Percentiles rank a stretch among this genome's conserved stretches.
Evolutionary conservation across 2,797 vertebrate genomes (phyloP).

Genomic region (Darevskia mixta): DNA sequence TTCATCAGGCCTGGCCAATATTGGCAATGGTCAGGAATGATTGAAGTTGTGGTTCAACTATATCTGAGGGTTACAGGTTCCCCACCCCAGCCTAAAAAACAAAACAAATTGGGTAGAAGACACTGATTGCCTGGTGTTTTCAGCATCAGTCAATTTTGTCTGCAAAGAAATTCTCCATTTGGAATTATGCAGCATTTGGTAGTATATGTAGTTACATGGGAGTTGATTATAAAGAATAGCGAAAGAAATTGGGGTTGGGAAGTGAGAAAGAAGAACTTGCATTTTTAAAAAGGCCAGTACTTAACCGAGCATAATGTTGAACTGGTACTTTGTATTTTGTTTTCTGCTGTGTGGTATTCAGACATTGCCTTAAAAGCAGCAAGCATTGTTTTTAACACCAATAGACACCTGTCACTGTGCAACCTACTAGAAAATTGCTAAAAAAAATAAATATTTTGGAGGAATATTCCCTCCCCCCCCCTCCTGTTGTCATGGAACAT

Average conservation of each 20-base stretch:
- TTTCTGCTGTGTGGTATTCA: slow-evolving; percentile 65
- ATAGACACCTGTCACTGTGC: slow-evolving; percentile 73
- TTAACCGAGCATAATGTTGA: slow-evolving; percentile 44
- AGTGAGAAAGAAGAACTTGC: slow-evolving; percentile 6
- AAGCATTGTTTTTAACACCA: slow-evolving; percentile 61
- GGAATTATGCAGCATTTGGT: slow-evolving; percentile 53
- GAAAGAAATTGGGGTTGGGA: slow-evolving; percentile 46
- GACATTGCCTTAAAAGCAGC: slow-evolving; percentile 67
- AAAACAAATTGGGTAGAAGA: slow-evolving; percentile 34
- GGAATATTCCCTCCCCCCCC: slow-evolving; percentile 55
- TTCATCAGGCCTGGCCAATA: background rate
- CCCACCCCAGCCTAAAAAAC: slow-evolving; percentile 20
- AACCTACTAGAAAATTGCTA: slow-evolving; percentile 65
- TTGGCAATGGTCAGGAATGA: background rate
- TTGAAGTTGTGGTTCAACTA: background rate
- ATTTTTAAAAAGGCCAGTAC: slow-evolving; percentile 51
- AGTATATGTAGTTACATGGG: slow-evolving; percentile 54
- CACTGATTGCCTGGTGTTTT: slow-evolving; percentile 58
- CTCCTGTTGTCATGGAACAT: slow-evolving; percentile 44
- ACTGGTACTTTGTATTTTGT: slow-evolving; percentile 48
- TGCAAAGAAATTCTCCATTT: slow-evolving; percentile 52
- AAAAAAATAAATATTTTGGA: slow-evolving; percentile 53
- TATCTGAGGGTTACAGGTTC: background rate
- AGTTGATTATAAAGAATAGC: slow-evolving; percentile 46
- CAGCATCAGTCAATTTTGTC: slow-evolving; percentile 51